These are phyloP conservation scores for Syngnathus acus DNA, from an alignment of 2,797 vertebrate genomes.

Conservation along the genomic window DNA sequence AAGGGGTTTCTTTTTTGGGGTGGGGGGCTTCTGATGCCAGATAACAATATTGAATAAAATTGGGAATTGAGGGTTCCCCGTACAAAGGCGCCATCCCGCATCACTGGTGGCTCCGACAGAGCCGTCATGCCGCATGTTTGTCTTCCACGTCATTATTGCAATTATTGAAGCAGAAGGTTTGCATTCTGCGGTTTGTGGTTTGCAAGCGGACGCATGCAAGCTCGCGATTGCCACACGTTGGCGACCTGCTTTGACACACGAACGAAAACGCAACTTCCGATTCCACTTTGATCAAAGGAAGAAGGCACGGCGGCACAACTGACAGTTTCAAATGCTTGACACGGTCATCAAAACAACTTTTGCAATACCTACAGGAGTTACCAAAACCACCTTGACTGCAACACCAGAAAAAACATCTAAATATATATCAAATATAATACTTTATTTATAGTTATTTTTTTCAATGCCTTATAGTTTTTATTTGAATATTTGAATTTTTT, in stretches of 20 bases:
- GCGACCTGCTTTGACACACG: slow-evolving; percentile 31
- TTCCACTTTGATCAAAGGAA: neutral
- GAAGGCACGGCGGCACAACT: neutral
- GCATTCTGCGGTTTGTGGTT: slow-evolving; percentile 33
- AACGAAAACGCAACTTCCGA: slow-evolving; percentile 10
- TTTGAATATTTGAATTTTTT: too few species aligned
- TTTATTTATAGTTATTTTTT: too few species aligned
- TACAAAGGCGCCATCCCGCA: too few species aligned
- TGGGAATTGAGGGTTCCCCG: slow-evolving; percentile 13
- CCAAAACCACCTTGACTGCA: too few species aligned
- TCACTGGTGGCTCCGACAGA: too few species aligned
- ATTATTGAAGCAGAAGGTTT: slow-evolving; percentile 20
- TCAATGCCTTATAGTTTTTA: too few species aligned
- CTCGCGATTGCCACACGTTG: slow-evolving; percentile 44
- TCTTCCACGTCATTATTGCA: neutral
- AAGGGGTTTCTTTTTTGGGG: neutral
- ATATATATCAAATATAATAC: too few species aligned
- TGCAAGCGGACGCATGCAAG: slow-evolving; percentile 49
- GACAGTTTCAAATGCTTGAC: neutral
- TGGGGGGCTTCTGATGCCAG: slow-evolving; percentile 23
- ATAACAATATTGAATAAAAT: slow-evolving; percentile 43
- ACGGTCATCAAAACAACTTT: too few species aligned
- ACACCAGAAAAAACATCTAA: too few species aligned
- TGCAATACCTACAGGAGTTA: too few species aligned
- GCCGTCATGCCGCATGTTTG: too few species aligned